These are phyloP conservation scores for Erpetoichthys calabaricus DNA, from an alignment of 2,797 vertebrate genomes.

Conservation along the genomic window DNA sequence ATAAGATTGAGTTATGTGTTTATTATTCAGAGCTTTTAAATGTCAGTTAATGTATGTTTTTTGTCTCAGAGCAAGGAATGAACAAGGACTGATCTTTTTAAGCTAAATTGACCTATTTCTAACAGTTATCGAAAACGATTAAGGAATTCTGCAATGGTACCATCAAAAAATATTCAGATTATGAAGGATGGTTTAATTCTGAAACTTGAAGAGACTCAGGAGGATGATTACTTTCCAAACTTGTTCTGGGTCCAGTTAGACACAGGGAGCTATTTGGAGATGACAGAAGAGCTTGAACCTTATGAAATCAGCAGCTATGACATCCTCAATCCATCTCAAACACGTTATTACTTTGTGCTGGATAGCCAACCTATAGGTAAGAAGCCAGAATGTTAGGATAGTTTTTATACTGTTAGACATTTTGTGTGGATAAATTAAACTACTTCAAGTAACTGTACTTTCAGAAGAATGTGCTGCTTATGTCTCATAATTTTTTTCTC, in stretches of 20 bases:
- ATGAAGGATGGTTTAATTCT: background rate
- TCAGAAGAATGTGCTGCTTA: background rate
- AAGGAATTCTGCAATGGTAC: background rate
- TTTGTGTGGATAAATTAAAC: too few relatives aligned
- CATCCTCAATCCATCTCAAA: slow-evolving; percentile 14
- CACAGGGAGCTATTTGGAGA: background rate
- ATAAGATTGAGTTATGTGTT: too few relatives aligned
- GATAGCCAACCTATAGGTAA: slow-evolving; percentile 16
- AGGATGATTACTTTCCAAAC: slow-evolving; percentile 23
- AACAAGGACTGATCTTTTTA: too few relatives aligned
- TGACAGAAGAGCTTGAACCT: background rate
- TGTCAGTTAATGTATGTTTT: too few relatives aligned
- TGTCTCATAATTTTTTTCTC: background rate
- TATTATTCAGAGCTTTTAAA: too few relatives aligned
- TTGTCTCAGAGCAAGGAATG: too few relatives aligned
- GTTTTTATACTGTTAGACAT: background rate
- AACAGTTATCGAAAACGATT: slow-evolving; percentile 15
- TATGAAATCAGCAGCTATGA: slow-evolving; percentile 15
- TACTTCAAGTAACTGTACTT: background rate
- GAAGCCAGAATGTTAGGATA: background rate
- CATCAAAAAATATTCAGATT: background rate
- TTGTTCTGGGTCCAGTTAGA: slow-evolving; percentile 20
- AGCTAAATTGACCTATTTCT: background rate
- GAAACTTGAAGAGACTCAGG: slow-evolving; percentile 4
- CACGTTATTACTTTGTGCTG: slow-evolving; percentile 16